phyloP scores from a whole-genome alignment of 2,797 vertebrate genomes.

The Scyliorhinus canicula region DNA sequence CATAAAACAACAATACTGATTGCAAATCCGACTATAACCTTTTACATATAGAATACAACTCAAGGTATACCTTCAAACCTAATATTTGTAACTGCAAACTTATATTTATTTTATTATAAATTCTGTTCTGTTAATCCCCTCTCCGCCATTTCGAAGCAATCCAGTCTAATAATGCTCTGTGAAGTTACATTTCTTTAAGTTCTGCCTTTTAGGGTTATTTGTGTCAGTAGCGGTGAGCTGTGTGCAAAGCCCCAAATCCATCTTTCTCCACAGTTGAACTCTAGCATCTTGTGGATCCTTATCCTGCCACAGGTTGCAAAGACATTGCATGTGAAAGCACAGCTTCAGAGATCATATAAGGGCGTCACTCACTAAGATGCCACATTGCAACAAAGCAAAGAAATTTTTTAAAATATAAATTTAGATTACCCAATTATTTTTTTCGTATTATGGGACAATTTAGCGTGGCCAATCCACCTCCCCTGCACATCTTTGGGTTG shows the following conservation, averaged over 20 bases:
- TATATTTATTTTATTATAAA: not conserved
- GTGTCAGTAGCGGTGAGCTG: not conserved
- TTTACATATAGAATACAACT: not conserved
- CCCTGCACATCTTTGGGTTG: too few species aligned
- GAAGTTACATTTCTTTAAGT: not conserved
- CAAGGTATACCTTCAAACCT: not conserved
- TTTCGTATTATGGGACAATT: too few species aligned
- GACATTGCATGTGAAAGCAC: not conserved
- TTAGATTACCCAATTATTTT: too few species aligned
- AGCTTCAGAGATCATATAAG: accelerated
- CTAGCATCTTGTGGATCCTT: not conserved
- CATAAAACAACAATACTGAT: not conserved
- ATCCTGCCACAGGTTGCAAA: not conserved
- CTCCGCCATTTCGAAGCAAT: not conserved
- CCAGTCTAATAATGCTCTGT: not conserved
- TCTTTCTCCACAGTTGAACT: not conserved
- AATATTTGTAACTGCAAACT: not conserved
- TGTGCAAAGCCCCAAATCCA: not conserved
- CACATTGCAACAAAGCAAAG: not conserved
- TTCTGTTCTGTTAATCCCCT: not conserved
- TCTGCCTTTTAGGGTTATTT: not conserved
- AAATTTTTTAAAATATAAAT: too few species aligned
- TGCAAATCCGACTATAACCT: not conserved
- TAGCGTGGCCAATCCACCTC: too few species aligned
- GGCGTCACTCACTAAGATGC: not conserved